Conservation (phyloP, 1,140 invertebrate species). For the Eriosoma lanigerum region DNA sequence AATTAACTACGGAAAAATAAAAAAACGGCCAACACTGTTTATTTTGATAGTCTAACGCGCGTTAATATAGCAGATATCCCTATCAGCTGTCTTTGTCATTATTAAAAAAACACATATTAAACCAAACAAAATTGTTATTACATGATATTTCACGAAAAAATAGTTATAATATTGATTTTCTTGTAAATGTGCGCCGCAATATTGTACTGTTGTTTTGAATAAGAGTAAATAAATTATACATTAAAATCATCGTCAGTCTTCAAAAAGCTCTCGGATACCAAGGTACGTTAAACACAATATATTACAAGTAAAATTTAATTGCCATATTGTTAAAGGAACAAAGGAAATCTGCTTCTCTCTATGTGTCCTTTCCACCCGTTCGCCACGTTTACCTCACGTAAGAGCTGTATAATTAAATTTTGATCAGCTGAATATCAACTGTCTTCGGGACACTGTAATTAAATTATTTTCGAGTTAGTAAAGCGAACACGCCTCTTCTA, state of each 20-base stretch:
- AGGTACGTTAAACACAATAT: too few relatives aligned
- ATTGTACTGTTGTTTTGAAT: background rate
- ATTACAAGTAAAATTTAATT: background rate
- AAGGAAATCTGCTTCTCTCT: background rate
- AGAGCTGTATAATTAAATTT: slow-evolving; percentile 1
- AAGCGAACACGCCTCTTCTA: background rate
- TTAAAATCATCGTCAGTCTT: background rate
- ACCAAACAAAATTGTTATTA: too few relatives aligned
- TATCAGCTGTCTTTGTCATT: too few relatives aligned
- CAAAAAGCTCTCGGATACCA: background rate
- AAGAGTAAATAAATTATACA: background rate
- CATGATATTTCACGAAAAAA: too few relatives aligned
- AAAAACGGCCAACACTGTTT: too few relatives aligned
- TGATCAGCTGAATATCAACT: slow-evolving; percentile 6
- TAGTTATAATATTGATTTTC: too few relatives aligned
- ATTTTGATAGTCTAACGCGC: too few relatives aligned
- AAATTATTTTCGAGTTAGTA: background rate
- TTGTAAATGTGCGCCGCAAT: too few relatives aligned
- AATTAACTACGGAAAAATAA: too few relatives aligned
- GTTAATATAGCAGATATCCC: too few relatives aligned
- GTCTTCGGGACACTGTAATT: slow-evolving; percentile 1
- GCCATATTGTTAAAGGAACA: background rate
- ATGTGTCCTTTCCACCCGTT: background rate
- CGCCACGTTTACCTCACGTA: background rate
- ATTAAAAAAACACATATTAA: too few relatives aligned